Base-by-base conservation (phyloP, 1,140 invertebrate species). In the Calephelis nemesis region DNA sequence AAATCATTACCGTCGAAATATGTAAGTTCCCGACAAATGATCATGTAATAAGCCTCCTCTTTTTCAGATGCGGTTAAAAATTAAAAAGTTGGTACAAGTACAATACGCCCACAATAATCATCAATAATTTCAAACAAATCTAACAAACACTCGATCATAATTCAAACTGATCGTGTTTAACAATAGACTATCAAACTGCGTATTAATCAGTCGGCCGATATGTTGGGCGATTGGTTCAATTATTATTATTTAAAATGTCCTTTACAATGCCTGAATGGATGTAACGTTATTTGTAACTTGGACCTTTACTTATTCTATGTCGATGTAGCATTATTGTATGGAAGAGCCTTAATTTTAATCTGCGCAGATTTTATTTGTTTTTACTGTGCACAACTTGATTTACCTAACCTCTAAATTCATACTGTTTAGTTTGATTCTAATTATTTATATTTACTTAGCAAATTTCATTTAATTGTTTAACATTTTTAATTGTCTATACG, bases 191-290 rank as follows among this genome's bases (percentile, higher is more conserved):
- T 71, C 70, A 69, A 67, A 66, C 65, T 70, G 62, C 67, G 58
- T 77, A 83, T 83, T 83, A 83, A 81, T 83, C 79, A 82, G 73
- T 49, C 60, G 67, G 58, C 62, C 74, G 70, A 74, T 75, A 71
- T 68, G 71, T 77, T 73, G 72, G 68, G 67, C 71, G 78, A 84
- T 85, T 79, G 82, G 78, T 82, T 87, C 83, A 83, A 83, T 87
- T 87, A 87, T 85, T 81, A 73, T 81, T 84, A 82, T 86, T 85
- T 85, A 84, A 81, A 82, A 81, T 74, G 76, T 76, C 74, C 66
- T 74, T 75, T 79, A 87, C 83, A 87, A 85, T 79, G 76, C 72
- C 50, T 80, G 78, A 85, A 87, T 85, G 80, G 74, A 83, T 83
- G 79, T 84, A 67, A 65, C 68, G 77, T 78, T 87, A 83, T 87